A percentile compares a stretch with the other conserved stretches of the same genome.
Evolutionary conservation across 1,140 invertebrate species (phyloP).

Genomic region (Drosophila pachea): DNA sequence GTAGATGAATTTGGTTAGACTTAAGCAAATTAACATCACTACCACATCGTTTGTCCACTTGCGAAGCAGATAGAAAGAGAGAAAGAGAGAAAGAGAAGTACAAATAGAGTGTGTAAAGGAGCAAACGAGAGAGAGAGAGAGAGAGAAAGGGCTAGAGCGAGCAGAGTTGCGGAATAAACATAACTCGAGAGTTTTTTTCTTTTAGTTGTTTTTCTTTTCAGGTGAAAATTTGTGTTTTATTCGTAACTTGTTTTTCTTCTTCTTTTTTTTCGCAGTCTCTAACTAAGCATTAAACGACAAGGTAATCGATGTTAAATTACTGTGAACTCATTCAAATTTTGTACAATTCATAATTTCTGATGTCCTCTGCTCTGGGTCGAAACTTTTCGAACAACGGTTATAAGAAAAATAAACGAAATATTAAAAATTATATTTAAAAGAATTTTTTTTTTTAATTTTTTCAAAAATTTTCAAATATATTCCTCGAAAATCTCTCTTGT

Average conservation of each 20-base stretch:
- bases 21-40: slow-evolving; percentile 78
- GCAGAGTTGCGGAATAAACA: slow-evolving; percentile 39
- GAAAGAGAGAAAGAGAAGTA: slow-evolving; percentile 29
- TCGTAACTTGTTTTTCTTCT: slow-evolving; percentile 56
- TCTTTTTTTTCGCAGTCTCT: slow-evolving; percentile 49
- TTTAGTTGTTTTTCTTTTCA: slow-evolving; percentile 19
- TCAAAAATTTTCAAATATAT: no score
- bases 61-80: slow-evolving; percentile 36
- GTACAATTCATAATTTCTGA: slow-evolving; percentile 61
- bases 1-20: slow-evolving; percentile 65
- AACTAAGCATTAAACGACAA: slow-evolving; percentile 65
- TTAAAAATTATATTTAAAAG: no score
- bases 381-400: slow-evolving; percentile 20
- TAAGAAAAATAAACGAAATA: no score
- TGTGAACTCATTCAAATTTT: slow-evolving; percentile 18
- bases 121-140: slow-evolving; percentile 21
- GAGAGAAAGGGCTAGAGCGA: slow-evolving; percentile 27
- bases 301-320: slow-evolving; percentile 71
- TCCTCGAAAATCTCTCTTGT: no score
- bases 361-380: slow-evolving; percentile 53
- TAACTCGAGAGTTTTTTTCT: slow-evolving; percentile 38
- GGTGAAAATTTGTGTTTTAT: slow-evolving; percentile 54
- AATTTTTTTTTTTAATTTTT: no score
- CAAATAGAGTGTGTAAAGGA: no score
- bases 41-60: slow-evolving; percentile 76